Evolutionary conservation across 1,140 invertebrate species (phyloP).

Genomic region (Listronotus bonariensis): DNA sequence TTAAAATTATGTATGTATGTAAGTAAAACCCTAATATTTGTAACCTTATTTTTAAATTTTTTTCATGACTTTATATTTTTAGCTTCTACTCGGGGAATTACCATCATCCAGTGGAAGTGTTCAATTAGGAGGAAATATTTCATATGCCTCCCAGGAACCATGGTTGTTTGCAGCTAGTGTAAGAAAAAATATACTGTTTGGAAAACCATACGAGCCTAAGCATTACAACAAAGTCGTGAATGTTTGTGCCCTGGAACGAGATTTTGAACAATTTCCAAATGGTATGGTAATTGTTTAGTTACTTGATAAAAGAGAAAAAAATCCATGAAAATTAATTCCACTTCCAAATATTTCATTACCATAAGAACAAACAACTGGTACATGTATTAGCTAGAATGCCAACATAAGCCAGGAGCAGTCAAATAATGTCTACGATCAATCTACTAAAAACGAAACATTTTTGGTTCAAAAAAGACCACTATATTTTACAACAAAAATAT

Average conservation of each 20-base stretch:
- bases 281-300: conserved; percentile 57
- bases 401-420: no score
- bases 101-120: conserved; percentile 62
- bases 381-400: no score
- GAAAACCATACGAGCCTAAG: conserved; percentile 65
- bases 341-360: no score
- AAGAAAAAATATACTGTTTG: conserved; percentile 80
- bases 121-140: conserved; percentile 64
- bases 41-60: no score
- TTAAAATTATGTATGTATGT: no score
- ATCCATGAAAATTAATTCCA: no score
- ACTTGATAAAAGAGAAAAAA: not conserved
- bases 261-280: conserved; percentile 79
- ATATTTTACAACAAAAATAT: no score
- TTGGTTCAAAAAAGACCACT: no score
- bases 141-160: conserved; percentile 79
- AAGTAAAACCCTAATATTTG: no score
- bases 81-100: conserved; percentile 80
- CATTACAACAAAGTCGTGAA: conserved; percentile 70
- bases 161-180: conserved; percentile 70
- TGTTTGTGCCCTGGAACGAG: conserved; percentile 70
- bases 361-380: no score
- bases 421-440: no score
- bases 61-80: conserved; percentile 56
- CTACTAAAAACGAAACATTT: no score